Evolutionary conservation across 2,797 vertebrate species (phyloP).

Genomic region (Agapornis canus): DNA sequence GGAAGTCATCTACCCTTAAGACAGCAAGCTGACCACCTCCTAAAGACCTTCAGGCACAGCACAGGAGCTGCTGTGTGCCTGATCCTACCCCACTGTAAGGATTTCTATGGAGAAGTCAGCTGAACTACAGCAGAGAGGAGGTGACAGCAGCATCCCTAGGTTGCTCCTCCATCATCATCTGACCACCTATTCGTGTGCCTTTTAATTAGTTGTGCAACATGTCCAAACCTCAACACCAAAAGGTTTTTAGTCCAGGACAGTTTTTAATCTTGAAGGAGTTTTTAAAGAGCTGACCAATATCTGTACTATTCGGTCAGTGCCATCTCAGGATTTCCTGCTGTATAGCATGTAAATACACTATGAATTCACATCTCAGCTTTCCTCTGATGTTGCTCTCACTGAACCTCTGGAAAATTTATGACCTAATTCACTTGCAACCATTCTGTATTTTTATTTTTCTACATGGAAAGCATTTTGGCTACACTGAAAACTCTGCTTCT

Average conservation of each 20-base stretch:
- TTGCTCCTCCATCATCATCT: not conserved
- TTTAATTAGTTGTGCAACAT: rapidly evolving
- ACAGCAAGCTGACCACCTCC: not conserved
- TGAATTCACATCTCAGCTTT: not conserved
- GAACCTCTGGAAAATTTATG: not conserved
- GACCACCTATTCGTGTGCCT: rapidly evolving
- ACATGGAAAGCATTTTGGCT: not conserved
- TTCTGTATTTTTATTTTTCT: not conserved
- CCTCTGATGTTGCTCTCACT: not conserved
- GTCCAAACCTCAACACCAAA: not conserved
- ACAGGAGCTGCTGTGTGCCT: rapidly evolving
- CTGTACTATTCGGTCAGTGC: not conserved
- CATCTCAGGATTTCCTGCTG: not conserved
- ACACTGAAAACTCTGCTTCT: not conserved
- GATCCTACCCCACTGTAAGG: not conserved
- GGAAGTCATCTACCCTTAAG: rapidly evolving
- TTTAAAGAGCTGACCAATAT: not conserved
- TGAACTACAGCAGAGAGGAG: not conserved
- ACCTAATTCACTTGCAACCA: not conserved
- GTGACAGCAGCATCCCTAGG: not conserved
- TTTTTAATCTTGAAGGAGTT: not conserved
- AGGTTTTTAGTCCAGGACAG: not conserved
- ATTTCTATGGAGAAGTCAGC: not conserved
- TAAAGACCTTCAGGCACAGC: not conserved
- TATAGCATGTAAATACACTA: not conserved